These are phyloP conservation scores for Drosophila busckii DNA, from an alignment of 1,140 invertebrate genomes.

Conservation along the genomic window DNA sequence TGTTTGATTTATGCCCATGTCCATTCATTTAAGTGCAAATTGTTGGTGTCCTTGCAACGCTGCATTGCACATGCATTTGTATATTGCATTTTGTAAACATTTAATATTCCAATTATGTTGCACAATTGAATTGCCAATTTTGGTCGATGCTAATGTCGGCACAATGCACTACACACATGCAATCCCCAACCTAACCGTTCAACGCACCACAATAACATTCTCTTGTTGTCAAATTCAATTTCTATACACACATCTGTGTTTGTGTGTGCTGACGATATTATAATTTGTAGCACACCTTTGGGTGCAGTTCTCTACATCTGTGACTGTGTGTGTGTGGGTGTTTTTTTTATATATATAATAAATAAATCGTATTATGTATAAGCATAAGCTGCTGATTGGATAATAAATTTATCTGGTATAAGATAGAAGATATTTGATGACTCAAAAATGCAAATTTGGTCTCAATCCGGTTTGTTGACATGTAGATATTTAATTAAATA, in stretches of 20 bases:
- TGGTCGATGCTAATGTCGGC: conserved; percentile 32
- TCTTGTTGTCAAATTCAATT: no score
- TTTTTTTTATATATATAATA: no score
- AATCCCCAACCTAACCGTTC: no score
- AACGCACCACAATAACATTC: conserved; percentile 8
- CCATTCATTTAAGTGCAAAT: conserved; percentile 72
- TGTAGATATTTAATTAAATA: no score
- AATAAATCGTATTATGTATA: no score
- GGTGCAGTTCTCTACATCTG: conserved; percentile 29
- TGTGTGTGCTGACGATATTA: conserved; percentile 15
- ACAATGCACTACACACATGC: no score
- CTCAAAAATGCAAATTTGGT: no score
- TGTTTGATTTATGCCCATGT: conserved; percentile 66
- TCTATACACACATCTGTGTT: no score
- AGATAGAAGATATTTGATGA: no score
- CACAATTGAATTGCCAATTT: conserved; percentile 68
- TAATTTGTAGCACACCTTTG: conserved; percentile 47
- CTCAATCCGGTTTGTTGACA: no score
- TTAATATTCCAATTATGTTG: conserved; percentile 73
- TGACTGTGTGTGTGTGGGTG: conserved; percentile 9
- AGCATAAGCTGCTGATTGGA: no score
- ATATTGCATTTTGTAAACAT: conserved; percentile 72
- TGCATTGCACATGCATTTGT: conserved; percentile 38
- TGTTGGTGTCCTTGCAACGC: conserved; percentile 27
- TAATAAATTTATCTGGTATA: no score